Conservation (phyloP, 2,888 invertebrate genomes). For the Ferdinandea cuprea region DNA sequence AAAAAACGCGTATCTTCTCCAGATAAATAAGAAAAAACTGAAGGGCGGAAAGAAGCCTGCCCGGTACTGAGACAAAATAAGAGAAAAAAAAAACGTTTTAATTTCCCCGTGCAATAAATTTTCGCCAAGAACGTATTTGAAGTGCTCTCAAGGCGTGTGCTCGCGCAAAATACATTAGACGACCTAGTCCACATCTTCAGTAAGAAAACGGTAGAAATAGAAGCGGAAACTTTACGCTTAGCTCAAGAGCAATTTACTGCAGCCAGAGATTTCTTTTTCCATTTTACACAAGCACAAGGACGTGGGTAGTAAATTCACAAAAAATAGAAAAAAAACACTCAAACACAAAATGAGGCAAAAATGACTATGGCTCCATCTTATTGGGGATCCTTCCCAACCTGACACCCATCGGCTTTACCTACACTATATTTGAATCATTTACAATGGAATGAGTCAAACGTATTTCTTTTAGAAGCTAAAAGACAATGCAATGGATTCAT, state of each 20-base stretch:
- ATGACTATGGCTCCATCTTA: conserved; percentile 43
- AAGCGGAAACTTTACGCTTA: conserved; percentile 68
- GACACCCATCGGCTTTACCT: background rate
- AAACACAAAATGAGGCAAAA: conserved; percentile 49
- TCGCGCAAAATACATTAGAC: conserved; percentile 61
- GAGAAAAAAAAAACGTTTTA: conserved; percentile 66
- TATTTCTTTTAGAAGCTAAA: conserved; percentile 24
- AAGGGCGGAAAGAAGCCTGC: conserved; percentile 27
- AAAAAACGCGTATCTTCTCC: conserved; percentile 12
- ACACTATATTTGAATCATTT: conserved; percentile 63
- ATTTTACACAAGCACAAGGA: conserved; percentile 1
- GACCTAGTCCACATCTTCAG: conserved; percentile 33
- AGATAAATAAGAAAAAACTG: conserved; percentile 41
- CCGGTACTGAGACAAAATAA: conserved; percentile 1
- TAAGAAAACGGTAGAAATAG: conserved; percentile 32
- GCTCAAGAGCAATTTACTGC: conserved; percentile 70
- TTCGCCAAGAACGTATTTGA: conserved; percentile 56
- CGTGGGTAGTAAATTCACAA: conserved; percentile 50
- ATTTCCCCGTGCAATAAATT: conserved; percentile 77
- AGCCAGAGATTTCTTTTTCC: conserved; percentile 37
- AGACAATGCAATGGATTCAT: conserved; percentile 51
- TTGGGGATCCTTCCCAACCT: conserved; percentile 22
- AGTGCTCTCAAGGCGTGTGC: conserved; percentile 68
- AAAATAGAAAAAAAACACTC: background rate
- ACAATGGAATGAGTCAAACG: conserved; percentile 16